Evolutionary conservation across 1,140 invertebrate genomes (phyloP).

Genomic region (Thaumatotibia leucotreta): DNA sequence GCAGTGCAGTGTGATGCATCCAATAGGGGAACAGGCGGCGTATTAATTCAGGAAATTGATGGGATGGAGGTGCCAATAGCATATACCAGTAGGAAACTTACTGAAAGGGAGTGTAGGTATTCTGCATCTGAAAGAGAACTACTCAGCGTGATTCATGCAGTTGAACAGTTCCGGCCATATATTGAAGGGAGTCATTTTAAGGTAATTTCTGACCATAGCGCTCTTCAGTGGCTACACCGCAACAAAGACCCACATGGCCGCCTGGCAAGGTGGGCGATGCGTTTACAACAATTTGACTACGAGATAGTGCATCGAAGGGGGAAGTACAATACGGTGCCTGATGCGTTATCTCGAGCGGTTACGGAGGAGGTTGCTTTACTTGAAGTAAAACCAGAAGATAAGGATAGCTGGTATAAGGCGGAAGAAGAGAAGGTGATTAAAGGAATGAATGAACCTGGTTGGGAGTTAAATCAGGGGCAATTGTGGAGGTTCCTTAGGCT

Average conservation of each 20-base stretch:
- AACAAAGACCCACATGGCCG: background rate
- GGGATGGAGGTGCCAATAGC: conserved; percentile 38
- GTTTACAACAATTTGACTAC: background rate
- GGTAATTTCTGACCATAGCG: conserved; percentile 4
- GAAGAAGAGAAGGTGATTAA: background rate
- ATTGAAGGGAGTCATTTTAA: conserved; percentile 30
- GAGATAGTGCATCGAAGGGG: no score
- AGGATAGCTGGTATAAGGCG: background rate
- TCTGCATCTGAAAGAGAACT: conserved; percentile 19
- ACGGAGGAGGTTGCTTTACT: no score
- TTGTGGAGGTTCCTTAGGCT: background rate
- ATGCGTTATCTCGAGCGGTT: background rate
- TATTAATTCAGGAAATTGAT: conserved; percentile 15
- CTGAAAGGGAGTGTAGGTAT: background rate
- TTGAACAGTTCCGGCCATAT: conserved; percentile 66
- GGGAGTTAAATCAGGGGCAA: background rate
- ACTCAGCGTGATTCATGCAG: conserved; percentile 57
- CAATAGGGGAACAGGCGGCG: conserved; percentile 22
- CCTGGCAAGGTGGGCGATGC: conserved; percentile 6
- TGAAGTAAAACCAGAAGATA: background rate
- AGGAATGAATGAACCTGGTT: background rate
- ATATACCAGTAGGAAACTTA: no score
- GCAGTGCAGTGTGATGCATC: conserved; percentile 26
- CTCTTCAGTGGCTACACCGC: conserved; percentile 3
- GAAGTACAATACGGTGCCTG: background rate